Conservation (phyloP, 2,113 vertebrate species). For the Camelus dromedarius region DNA sequence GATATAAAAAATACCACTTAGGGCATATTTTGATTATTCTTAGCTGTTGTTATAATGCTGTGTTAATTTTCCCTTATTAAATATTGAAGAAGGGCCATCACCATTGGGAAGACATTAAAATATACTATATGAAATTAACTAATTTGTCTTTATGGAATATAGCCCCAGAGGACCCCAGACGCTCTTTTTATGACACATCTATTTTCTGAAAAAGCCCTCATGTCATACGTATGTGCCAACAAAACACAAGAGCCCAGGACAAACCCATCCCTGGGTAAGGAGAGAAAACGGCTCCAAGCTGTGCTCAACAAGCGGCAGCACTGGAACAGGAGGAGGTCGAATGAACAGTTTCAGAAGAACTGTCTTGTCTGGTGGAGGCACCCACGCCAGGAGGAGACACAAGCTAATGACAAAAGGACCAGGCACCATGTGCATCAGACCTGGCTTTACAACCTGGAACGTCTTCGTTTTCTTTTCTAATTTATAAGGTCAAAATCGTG, state of each 20-base stretch:
- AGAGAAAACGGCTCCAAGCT: not conserved
- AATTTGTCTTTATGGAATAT: slow-evolving; percentile 71
- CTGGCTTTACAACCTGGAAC: not conserved
- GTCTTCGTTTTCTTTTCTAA: slow-evolving; percentile 2
- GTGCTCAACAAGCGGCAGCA: not conserved
- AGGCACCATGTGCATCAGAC: not conserved
- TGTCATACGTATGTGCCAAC: not conserved
- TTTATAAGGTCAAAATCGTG: not conserved
- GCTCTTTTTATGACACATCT: slow-evolving; percentile 27
- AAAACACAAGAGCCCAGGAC: slow-evolving; percentile 24
- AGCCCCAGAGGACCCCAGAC: slow-evolving; percentile 48
- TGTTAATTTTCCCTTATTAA: slow-evolving; percentile 70
- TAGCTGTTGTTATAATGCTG: not conserved
- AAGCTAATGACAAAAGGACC: not conserved
- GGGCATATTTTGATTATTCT: slow-evolving; percentile 65
- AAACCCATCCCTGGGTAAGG: not conserved
- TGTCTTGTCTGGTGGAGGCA: not conserved
- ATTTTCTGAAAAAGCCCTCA: slow-evolving; percentile 30
- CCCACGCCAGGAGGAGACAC: not conserved
- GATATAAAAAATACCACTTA: slow-evolving; percentile 32
- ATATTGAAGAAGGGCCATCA: slow-evolving; percentile 48
- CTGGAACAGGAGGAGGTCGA: not conserved
- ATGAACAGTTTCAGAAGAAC: not conserved
- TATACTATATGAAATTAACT: slow-evolving; percentile 60
- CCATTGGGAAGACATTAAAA: slow-evolving; percentile 59